Evolutionary conservation across 1,140 invertebrate species (phyloP), one percentile per base, ranked within the genome.

Genomic region (Uloborus diversus): DNA sequence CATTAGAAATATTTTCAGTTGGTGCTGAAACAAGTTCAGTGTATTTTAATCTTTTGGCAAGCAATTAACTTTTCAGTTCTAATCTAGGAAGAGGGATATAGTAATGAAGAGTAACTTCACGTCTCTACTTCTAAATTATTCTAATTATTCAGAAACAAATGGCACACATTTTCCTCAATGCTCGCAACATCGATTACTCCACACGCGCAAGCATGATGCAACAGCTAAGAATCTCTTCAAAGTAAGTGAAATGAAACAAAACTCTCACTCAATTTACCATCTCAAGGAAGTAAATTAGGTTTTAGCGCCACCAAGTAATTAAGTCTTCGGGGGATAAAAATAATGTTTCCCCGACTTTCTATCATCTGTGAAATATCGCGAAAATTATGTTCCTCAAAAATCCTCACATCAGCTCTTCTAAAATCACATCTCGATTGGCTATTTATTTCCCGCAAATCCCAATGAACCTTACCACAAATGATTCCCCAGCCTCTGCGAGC

Each of bases 181-280:
- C n/a, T n/a, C n/a, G n/a, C n/a, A n/a, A n/a, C n/a, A n/a, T n/a
- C n/a, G n/a, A n/a, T n/a, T n/a, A n/a, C n/a, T n/a, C n/a, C n/a
- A n/a, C n/a, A n/a, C n/a, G n/a, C n/a, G n/a, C n/a, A n/a, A n/a
- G n/a, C n/a, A n/a, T n/a, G n/a, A n/a, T n/a, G n/a, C n/a, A n/a
- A n/a, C n/a, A n/a, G n/a, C n/a, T n/a, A n/a, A n/a, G n/a, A n/a
- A n/a, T n/a, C n/a, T n/a, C n/a, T n/a, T n/a, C n/a, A n/a, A n/a
- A n/a, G n/a, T n/a, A n/a, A n/a, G n/a, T n/a, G n/a, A n/a, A 64
- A 75, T 75, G 71, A 75, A 59, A 75, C 71, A 75, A 75, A 75
- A 75, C 27, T 75, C 32, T 2, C 32, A 75, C 57, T 75, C 71
- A 75, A 75, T 75, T 75, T 75, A 64, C 71, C 37, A 75, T 42